A percentile compares a stretch with the other conserved stretches of the same genome.
Conservation (phyloP, 64 coral and sea anemone genomes). For the Hydrozoanthus tunicans region DNA sequence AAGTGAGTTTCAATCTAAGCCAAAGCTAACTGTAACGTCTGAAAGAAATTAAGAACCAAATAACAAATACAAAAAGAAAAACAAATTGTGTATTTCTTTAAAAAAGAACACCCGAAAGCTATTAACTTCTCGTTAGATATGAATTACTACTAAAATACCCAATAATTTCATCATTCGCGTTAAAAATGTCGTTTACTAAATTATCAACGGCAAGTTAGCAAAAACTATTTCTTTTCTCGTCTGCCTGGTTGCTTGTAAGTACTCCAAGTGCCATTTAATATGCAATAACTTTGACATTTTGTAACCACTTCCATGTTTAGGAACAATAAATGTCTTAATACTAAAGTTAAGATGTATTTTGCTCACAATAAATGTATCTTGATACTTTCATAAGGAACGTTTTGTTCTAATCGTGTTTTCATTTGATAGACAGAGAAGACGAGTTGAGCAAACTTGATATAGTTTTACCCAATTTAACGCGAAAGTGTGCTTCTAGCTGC, state of each 20-base stretch:
- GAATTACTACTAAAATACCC: constrained; percentile 62
- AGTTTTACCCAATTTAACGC: constrained; percentile 13
- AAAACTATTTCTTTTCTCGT: constrained; percentile 1
- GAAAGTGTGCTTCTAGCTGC: constrained; percentile 21
- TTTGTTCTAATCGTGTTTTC: background rate
- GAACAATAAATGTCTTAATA: background rate
- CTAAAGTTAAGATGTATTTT: background rate
- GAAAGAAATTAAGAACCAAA: background rate
- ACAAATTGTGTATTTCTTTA: constrained; percentile 40
- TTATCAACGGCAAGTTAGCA: constrained; percentile 17
- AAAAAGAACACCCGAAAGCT: constrained; percentile 35
- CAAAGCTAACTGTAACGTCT: background rate
- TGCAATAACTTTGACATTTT: constrained; percentile 28
- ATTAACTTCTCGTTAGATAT: constrained; percentile 56
- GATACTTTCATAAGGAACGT: background rate
- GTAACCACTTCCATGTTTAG: constrained; percentile 16
- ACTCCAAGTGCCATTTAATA: constrained; percentile 36
- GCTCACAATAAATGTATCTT: background rate
- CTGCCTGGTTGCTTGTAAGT: background rate
- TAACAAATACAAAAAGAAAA: constrained; percentile 29
- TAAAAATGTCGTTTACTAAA: constrained; percentile 45
- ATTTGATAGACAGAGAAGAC: background rate
- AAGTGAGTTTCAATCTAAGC: too few relatives aligned
- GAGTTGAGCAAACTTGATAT: background rate
- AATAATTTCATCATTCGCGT: constrained; percentile 43